Base-by-base conservation (phyloP, 30 jellyfish, hydroid and myxozoan genomes). In the Hydra vulgaris region DNA sequence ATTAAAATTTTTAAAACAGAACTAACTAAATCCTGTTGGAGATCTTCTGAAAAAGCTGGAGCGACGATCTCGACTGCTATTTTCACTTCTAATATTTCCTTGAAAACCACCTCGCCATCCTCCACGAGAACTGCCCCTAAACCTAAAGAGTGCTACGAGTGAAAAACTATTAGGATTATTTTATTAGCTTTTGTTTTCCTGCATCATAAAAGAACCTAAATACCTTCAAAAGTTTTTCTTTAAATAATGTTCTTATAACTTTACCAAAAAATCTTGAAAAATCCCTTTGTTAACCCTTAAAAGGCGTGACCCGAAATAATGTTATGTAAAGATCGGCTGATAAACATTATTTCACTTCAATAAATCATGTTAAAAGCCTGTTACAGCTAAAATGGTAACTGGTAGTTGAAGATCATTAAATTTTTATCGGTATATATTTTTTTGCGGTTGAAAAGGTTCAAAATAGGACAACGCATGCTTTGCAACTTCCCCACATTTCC, bases 81-180 rank as follows among this genome's bases (percentile, higher is more conserved):
- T 19, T 16, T 27, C 85, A 8, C 87, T 72, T 16, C 72, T 54
- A 12, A 78, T 0, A 61, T 56, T 77, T 23, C 87, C 87, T 22
- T 82, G 83, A 16, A 74, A 74, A 66, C 83, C 83, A 15, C 87
- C 54, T 69, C 87, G 70, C 54, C 70, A 21, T 4, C 87, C 87
- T n/a, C 85, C 70, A 21, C 61, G 81, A 78, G 53, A 22, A 78
- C 76, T 75, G 25, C 85, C 85, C 54, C 85, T 78, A 78, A 53
- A 78, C 77, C 85, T 78, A 68, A 68, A 68, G 25, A 68, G 56
- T 4, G 26, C 24, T n/a, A n/a, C n/a, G n/a, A 17, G 56, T 23
- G 24, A 68, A 68, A 4, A 25, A 68, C 23, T 7, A 68, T 15
- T 20, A 25, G 1, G 23, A 68, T 27, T 1, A n/a, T n/a, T n/a